Conservation (phyloP, 1,140 invertebrate species). For the Lanistes nyassanus region DNA sequence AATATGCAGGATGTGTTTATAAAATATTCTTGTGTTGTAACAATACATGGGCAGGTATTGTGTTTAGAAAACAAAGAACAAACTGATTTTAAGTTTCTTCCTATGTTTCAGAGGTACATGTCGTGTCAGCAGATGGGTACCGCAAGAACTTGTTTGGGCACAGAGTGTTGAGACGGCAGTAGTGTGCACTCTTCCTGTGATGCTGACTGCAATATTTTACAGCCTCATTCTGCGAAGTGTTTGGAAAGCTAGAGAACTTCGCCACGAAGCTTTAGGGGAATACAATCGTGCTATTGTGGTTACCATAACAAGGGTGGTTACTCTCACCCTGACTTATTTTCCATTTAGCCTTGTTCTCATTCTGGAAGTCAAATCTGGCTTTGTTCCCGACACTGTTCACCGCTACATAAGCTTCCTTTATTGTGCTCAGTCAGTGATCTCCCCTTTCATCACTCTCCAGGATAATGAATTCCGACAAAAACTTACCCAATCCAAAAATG, state of each 20-base stretch:
- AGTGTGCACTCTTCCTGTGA: not conserved
- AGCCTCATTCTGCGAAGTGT: conserved; percentile 11
- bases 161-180: not conserved
- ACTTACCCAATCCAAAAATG: not conserved
- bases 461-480: conserved; percentile 16
- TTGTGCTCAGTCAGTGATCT: conserved; percentile 15
- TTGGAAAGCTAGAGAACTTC: conserved; percentile 5
- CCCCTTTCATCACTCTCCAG: conserved; percentile 20
- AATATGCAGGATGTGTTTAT: too few relatives aligned
- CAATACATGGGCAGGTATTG: too few relatives aligned
- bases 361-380: not conserved
- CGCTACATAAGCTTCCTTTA: conserved; percentile 7
- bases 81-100: too few relatives aligned
- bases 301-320: not conserved
- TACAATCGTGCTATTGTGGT: conserved; percentile 12
- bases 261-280: not conserved
- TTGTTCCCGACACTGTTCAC: conserved; percentile 4
- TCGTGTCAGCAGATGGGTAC: not conserved
- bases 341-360: not conserved
- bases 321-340: conserved; percentile 11
- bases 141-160: not conserved
- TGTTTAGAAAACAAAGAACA: too few relatives aligned
- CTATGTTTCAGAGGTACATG: conserved; percentile 11
- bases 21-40: too few relatives aligned
- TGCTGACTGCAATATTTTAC: not conserved